Evolutionary conservation across 2,113 vertebrate genomes (phyloP).

Genomic region (Macquaria australasica): DNA sequence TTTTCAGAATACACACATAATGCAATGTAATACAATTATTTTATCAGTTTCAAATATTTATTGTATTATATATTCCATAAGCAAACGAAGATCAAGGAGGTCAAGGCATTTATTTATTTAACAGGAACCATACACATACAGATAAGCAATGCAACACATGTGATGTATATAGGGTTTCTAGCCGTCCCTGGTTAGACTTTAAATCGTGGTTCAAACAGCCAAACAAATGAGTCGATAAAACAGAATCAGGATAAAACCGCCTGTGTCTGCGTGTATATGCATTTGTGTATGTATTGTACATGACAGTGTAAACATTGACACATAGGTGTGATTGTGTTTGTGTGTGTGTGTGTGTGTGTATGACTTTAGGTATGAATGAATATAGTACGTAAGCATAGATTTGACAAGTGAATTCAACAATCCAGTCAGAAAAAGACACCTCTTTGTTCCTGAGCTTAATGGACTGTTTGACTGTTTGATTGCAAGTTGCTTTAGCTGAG

Average conservation of each 20-base stretch:
- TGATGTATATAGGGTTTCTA: neutral
- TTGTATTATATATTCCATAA: neutral
- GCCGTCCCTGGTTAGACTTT: neutral
- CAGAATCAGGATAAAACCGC: neutral
- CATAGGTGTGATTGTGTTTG: neutral
- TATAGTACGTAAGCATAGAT: neutral
- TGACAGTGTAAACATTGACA: neutral
- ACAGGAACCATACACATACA: neutral
- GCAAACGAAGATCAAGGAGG: neutral
- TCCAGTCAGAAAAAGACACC: neutral
- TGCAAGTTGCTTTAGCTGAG: neutral
- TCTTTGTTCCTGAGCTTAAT: neutral
- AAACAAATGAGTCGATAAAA: neutral
- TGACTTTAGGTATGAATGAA: neutral
- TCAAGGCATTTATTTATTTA: neutral
- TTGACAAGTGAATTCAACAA: neutral
- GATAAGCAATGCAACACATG: neutral
- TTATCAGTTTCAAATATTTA: too few species aligned
- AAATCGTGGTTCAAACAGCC: neutral
- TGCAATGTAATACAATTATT: neutral
- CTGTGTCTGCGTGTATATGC: neutral
- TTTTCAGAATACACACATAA: neutral
- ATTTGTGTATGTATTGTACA: neutral
- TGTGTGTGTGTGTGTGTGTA: neutral
- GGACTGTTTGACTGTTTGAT: neutral